A percentile compares a stretch with the other conserved stretches of the same genome.
These are phyloP conservation scores for Sturmia bella DNA, from an alignment of 2,888 invertebrate species.

Conservation along the genomic window DNA sequence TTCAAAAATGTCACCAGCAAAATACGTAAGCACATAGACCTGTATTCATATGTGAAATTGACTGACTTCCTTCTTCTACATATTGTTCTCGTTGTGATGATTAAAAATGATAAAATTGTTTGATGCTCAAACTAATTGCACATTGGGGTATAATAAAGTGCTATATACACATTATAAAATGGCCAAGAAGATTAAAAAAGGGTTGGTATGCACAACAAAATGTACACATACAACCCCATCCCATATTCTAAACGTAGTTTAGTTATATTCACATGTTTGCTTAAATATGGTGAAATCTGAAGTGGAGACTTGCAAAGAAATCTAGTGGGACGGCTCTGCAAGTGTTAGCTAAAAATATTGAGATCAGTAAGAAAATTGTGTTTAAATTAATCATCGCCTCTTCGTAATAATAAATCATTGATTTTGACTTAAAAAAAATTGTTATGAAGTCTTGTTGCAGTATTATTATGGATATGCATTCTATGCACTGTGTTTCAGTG, in stretches of 20 bases:
- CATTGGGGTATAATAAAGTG: slow-evolving; percentile 80
- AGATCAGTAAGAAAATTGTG: not conserved
- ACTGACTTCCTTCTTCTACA: not conserved
- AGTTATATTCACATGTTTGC: not conserved
- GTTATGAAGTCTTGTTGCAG: no score
- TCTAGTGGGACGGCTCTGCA: not conserved
- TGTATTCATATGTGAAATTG: not conserved
- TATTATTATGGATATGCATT: no score
- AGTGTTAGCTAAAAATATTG: no score
- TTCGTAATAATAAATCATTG: no score
- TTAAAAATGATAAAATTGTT: slow-evolving; percentile 81
- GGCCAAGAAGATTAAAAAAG: slow-evolving; percentile 77
- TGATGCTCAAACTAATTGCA: slow-evolving; percentile 77
- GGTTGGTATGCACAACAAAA: slow-evolving; percentile 54
- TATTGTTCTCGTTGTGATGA: slow-evolving; percentile 74
- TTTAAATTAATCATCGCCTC: no score
- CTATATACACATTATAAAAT: slow-evolving; percentile 82
- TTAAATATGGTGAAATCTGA: slow-evolving; percentile 20
- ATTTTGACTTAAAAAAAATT: no score
- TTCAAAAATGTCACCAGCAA: slow-evolving; percentile 74
- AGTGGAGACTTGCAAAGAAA: slow-evolving; percentile 31
- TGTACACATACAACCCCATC: not conserved
- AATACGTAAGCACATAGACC: slow-evolving; percentile 47
- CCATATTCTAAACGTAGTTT: not conserved
- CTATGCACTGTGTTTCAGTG: no score